Evolutionary conservation across 92 coral and sea anemone species (phyloP).

Genomic region (Palythoa grandiflora): DNA sequence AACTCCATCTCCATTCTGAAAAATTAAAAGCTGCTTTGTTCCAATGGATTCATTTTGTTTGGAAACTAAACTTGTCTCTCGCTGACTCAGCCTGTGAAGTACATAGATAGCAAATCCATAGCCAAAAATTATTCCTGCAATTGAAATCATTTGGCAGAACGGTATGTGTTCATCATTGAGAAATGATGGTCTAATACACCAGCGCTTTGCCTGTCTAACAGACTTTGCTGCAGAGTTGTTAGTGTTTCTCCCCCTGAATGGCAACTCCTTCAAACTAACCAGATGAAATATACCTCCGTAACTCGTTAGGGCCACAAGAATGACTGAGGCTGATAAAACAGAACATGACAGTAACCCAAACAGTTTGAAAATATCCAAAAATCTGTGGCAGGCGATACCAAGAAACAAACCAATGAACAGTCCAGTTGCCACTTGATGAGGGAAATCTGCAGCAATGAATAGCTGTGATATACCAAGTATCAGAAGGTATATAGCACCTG

Average conservation of each 20-base stretch:
- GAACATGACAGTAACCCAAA: conserved; percentile 5
- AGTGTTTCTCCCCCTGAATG: conserved; percentile 39
- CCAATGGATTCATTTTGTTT: conserved; percentile 13
- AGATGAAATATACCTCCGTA: conserved; percentile 37
- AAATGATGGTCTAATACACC: conserved; percentile 41
- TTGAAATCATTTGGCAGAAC: conserved; percentile 31
- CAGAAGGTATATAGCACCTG: conserved; percentile 1
- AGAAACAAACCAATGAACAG: conserved; percentile 28
- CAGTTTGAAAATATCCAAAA: neutral
- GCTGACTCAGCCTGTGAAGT: conserved; percentile 2
- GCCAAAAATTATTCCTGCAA: conserved; percentile 27
- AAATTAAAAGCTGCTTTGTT: neutral
- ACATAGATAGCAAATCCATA: conserved; percentile 15
- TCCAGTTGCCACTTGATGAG: conserved; percentile 53
- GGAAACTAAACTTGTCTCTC: neutral
- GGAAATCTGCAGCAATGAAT: conserved; percentile 53
- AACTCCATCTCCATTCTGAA: neutral
- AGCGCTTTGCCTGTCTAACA: conserved; percentile 39
- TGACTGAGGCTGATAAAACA: conserved; percentile 21
- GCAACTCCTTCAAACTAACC: conserved; percentile 8
- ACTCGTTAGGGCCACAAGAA: conserved; percentile 2
- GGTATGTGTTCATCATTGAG: conserved; percentile 22
- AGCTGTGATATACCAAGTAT: conserved; percentile 36
- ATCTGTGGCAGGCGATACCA: conserved; percentile 23
- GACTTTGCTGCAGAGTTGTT: conserved; percentile 40